Conservation (phyloP, 1,140 invertebrate species). For the Drosophila orosa region DNA sequence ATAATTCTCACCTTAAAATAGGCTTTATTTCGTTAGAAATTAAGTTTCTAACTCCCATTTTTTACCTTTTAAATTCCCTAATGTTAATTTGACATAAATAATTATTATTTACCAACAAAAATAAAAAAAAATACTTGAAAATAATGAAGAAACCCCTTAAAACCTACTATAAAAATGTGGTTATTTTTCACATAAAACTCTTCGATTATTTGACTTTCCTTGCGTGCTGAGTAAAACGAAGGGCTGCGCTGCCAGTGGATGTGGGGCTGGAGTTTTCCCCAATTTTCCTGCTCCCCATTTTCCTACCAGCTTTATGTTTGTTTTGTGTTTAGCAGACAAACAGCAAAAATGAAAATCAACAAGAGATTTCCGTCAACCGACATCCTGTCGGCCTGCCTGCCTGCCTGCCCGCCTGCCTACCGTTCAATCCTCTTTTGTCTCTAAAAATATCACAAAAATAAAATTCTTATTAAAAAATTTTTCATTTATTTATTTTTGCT, state of each 20-base stretch:
- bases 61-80: neutral
- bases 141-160: neutral
- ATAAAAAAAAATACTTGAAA: neutral
- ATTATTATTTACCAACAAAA: neutral
- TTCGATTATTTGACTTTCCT: constrained; percentile 36
- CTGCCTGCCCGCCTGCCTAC: constrained; percentile 1
- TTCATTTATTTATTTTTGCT: constrained; percentile 74
- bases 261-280: constrained; percentile 31
- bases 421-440: constrained; percentile 53
- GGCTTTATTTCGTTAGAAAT: neutral
- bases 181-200: constrained; percentile 40
- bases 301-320: constrained; percentile 50
- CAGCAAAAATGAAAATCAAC: constrained; percentile 79
- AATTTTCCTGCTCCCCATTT: constrained; percentile 1
- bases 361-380: constrained; percentile 56
- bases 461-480: constrained; percentile 77
- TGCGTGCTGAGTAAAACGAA: constrained; percentile 10
- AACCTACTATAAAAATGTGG: constrained; percentile 16
- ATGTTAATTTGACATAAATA: neutral
- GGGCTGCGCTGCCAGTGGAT: neutral
- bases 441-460: constrained; percentile 67
- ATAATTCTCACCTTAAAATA: neutral
- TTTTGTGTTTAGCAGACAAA: constrained; percentile 80
- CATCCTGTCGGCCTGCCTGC: neutral
- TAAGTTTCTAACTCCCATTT: neutral